phyloP scores from a whole-genome alignment of 1,140 invertebrate genomes.

The Macrobrachium nipponense region DNA sequence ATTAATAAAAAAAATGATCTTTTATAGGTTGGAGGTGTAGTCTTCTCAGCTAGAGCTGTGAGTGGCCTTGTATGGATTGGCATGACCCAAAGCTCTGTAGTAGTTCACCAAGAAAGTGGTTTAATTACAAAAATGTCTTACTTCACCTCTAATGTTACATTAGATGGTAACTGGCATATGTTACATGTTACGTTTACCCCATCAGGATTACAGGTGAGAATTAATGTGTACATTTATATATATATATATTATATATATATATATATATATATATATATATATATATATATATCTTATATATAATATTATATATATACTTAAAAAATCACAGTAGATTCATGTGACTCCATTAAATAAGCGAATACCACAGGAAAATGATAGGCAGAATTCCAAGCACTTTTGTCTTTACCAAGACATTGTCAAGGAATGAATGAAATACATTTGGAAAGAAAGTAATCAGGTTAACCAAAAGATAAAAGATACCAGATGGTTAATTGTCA shows the following conservation, averaged over 20 bases:
- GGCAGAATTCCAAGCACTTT: too few relatives aligned
- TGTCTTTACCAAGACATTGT: too few relatives aligned
- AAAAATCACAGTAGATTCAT: too few relatives aligned
- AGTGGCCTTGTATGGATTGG: slow-evolving; percentile 45
- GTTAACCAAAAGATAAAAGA: too few relatives aligned
- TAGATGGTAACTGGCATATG: slow-evolving; percentile 67
- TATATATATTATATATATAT: not conserved
- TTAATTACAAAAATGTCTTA: slow-evolving; percentile 19
- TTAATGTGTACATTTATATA: not conserved
- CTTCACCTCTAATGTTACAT: slow-evolving; percentile 53
- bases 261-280: too few relatives aligned
- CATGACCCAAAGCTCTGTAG: slow-evolving; percentile 23
- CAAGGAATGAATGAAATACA: too few relatives aligned
- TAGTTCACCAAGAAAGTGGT: slow-evolving; percentile 47
- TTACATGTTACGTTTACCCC: slow-evolving; percentile 62
- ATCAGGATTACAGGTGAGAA: slow-evolving; percentile 43
- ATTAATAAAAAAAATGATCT: not conserved
- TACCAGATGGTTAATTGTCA: too few relatives aligned
- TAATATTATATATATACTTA: too few relatives aligned
- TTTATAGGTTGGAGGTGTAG: slow-evolving; percentile 56
- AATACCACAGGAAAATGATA: too few relatives aligned
- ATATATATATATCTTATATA: too few relatives aligned
- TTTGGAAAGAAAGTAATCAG: too few relatives aligned
- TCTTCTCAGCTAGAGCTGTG: slow-evolving; percentile 39
- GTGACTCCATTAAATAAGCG: too few relatives aligned